These are phyloP conservation scores for Threskiornis aethiopicus DNA, from an alignment of 2,797 vertebrate genomes.

Conservation along the genomic window DNA sequence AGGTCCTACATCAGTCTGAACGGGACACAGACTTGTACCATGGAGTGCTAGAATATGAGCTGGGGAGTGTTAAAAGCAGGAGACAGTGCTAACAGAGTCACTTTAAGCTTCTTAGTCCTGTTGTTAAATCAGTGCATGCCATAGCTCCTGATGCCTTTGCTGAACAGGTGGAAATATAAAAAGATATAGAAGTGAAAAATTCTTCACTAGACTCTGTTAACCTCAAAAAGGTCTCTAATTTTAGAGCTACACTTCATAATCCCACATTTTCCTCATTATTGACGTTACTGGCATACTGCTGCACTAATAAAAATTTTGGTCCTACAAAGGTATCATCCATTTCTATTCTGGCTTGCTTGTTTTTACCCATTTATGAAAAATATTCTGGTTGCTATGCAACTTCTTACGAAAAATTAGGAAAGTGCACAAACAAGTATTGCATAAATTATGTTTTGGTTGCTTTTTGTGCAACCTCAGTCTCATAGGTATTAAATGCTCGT, in stretches of 20 bases:
- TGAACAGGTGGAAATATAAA: background rate
- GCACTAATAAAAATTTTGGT: background rate
- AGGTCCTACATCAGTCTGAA: background rate
- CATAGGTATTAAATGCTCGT: background rate
- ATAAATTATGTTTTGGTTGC: background rate
- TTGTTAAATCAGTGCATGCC: background rate
- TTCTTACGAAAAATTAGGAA: background rate
- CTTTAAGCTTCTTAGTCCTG: background rate
- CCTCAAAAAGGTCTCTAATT: background rate
- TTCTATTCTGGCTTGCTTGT: background rate
- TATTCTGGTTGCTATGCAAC: background rate
- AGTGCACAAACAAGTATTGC: background rate
- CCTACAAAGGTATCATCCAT: background rate
- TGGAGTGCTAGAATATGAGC: background rate
- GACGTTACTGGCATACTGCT: background rate
- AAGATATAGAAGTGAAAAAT: background rate
- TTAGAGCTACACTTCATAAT: background rate
- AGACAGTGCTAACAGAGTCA: background rate
- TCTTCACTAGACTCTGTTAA: background rate
- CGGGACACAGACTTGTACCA: accelerated
- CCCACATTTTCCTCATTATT: background rate
- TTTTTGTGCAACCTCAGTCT: background rate
- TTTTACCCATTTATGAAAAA: background rate
- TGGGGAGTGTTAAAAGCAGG: background rate
- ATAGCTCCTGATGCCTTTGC: background rate